Base-by-base conservation (phyloP, 2,113 vertebrate species). In the Mystacornis crossleyi region DNA sequence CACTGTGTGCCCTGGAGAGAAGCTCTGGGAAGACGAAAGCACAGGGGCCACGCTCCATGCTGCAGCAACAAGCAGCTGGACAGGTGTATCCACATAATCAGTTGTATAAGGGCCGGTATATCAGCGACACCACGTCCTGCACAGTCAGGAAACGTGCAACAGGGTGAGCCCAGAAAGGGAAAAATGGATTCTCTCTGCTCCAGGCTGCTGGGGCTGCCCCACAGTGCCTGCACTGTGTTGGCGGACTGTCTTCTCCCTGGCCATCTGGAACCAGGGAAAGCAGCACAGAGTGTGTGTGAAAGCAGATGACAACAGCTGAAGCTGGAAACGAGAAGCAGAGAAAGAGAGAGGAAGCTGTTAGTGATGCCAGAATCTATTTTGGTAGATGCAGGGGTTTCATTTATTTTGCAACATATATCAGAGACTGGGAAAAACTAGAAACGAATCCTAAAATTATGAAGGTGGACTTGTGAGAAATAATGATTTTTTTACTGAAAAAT, bases 281-380 rank as follows among this genome's bases (percentile, higher is more conserved):
- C 61, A 89, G 65, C 75, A 47, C 34, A 57, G 14, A 64, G 45
- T 0, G 0, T 43, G 45, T 69, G 40, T 64, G 75, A 95, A 92
- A 66, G 79, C 72, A 89, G 92, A 92, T 33, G 78, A 82, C 55
- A 94, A 92, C 84, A 96, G 90, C 91, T 77, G 90, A 94, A 93
- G 40, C 40, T 89, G 81, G 62, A 85, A 89, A 85, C 81, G 50
- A 81, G 85, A 95, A 90, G 62, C 54, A 90, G 34, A 90, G 48
- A 70, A 82, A 79, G 62, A 51, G 16, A 58, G 54, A 87, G 48
- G 84, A 95, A 92, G 72, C 26, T 79, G 60, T 51, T 71, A 75
- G 38, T 74, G 79, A 45, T 92, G 69, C 34, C 55, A 83, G 67
- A 70, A 90, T 73, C 45, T 93, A 54, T 91, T 91, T 65, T 53